Percentiles rank a stretch among this genome's conserved stretches.
These are phyloP conservation scores for Leptodactylus fuscus DNA, from an alignment of 2,113 vertebrate species.

Conservation along the genomic window DNA sequence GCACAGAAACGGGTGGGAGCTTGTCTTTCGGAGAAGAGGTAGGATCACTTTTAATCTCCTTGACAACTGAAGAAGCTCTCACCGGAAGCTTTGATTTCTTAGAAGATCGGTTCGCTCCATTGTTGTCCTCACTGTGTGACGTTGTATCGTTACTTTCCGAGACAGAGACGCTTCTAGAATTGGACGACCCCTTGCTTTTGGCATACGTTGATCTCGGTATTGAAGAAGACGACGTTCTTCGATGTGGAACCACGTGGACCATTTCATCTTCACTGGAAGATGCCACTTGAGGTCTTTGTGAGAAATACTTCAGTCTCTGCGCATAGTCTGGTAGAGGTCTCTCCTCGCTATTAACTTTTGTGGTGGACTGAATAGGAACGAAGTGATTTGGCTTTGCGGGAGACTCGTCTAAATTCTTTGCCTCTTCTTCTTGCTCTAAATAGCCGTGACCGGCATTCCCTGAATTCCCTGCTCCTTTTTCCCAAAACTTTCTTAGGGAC, in stretches of 20 bases:
- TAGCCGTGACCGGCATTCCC: neutral
- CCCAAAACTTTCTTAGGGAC: slow-evolving; percentile 73
- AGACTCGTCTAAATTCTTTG: neutral
- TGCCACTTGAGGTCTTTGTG: slow-evolving; percentile 64
- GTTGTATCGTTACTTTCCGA: slow-evolving; percentile 60
- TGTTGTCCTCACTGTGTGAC: slow-evolving; percentile 62
- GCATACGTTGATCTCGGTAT: neutral
- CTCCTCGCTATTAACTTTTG: slow-evolving; percentile 51
- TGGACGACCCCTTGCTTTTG: slow-evolving; percentile 61
- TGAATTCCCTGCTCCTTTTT: slow-evolving; percentile 66
- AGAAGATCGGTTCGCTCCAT: slow-evolving; percentile 44
- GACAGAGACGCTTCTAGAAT: neutral
- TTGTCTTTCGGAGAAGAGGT: slow-evolving; percentile 4
- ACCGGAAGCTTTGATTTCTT: slow-evolving; percentile 72
- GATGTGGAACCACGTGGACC: slow-evolving; percentile 46
- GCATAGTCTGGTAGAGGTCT: neutral
- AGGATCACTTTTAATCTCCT: slow-evolving; percentile 35
- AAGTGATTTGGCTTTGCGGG: slow-evolving; percentile 56
- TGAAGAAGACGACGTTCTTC: slow-evolving; percentile 30
- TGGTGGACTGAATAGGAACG: slow-evolving; percentile 40
- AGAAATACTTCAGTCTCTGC: slow-evolving; percentile 59
- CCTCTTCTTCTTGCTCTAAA: slow-evolving; percentile 11
- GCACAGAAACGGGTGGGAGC: slow-evolving; percentile 40
- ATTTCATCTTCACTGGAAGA: slow-evolving; percentile 72
- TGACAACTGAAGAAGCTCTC: slow-evolving; percentile 53